Percentiles rank a stretch among this genome's conserved stretches.
These are phyloP conservation scores for Eretmochelys imbricata DNA, from an alignment of 2,113 vertebrate genomes.

Conservation along the genomic window DNA sequence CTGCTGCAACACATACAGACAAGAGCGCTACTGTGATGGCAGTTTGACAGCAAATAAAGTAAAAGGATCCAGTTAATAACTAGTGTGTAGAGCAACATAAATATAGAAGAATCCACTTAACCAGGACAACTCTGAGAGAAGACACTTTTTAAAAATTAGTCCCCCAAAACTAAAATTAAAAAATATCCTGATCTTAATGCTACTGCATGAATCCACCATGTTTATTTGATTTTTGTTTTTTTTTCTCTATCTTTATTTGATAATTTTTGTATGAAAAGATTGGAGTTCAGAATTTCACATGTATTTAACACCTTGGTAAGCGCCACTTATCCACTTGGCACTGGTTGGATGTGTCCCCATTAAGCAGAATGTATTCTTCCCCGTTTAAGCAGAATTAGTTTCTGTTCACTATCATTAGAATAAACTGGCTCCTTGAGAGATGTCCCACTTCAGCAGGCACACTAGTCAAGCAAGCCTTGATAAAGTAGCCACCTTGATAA, in stretches of 20 bases:
- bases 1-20: neutral
- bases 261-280: neutral
- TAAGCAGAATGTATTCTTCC: neutral
- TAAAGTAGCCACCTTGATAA: neutral
- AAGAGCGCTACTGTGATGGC: neutral
- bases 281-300: neutral
- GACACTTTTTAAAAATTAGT: neutral
- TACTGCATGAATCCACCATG: neutral
- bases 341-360: neutral
- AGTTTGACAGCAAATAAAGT: neutral
- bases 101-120: neutral
- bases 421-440: constrained; percentile 21
- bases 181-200: neutral
- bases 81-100: fast-evolving
- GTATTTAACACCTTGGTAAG: neutral
- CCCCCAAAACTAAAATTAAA: neutral
- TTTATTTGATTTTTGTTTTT: neutral
- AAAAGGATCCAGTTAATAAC: neutral
- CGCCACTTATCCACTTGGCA: neutral
- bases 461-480: constrained; percentile 12
- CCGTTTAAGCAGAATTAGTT: neutral
- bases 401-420: neutral
- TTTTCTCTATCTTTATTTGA: neutral
- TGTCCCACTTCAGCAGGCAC: constrained; percentile 17
- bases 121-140: neutral